phyloP scores from a whole-genome alignment of 2,888 invertebrate species.

The Stenurella melanura region DNA sequence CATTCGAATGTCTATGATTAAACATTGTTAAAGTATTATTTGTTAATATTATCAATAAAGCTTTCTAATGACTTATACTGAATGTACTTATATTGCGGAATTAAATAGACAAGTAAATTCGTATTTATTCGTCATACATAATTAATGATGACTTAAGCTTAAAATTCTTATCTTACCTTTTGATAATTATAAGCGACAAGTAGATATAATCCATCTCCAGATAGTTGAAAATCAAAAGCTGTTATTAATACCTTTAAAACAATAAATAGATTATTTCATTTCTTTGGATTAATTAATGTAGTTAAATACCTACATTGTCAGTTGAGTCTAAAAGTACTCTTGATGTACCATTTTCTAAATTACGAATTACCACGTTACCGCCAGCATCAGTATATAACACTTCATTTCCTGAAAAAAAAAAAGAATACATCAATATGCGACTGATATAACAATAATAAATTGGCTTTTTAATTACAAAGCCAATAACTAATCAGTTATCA shows the following conservation, averaged over 20 bases:
- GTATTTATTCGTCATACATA: not conserved
- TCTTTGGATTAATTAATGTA: not conserved
- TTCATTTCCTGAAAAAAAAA: constrained; percentile 77
- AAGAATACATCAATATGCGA: no score
- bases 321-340: constrained; percentile 57
- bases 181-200: constrained; percentile 79
- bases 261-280: constrained; percentile 7
- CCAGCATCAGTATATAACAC: constrained; percentile 79
- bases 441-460: no score
- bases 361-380: constrained; percentile 77
- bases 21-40: no score
- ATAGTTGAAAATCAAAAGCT: constrained; percentile 77
- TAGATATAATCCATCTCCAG: constrained; percentile 80
- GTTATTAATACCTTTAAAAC: constrained; percentile 68
- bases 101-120: no score
- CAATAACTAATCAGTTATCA: no score
- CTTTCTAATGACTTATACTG: no score
- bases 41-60: no score
- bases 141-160: not conserved
- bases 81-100: no score
- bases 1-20: no score
- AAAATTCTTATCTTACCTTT: constrained; percentile 74
- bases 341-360: constrained; percentile 68
- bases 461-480: no score
- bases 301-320: constrained; percentile 59